Base-by-base conservation (phyloP, 1,140 invertebrate species). In the Patella vulgata region DNA sequence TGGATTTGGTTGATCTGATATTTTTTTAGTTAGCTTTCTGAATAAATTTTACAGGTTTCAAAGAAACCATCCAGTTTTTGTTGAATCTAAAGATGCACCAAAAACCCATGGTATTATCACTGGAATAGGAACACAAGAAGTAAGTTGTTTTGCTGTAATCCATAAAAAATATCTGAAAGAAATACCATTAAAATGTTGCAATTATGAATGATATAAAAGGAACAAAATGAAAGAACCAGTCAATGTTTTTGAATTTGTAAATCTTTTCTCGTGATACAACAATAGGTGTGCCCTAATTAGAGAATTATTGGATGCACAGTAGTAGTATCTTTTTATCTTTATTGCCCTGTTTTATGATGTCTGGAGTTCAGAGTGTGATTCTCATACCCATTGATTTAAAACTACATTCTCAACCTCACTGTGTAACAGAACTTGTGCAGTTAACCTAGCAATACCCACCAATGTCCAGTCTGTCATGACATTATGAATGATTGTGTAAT, bases 41-140 rank as follows among this genome's bases (percentile, higher is more conserved):
- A n/a, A n/a, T n/a, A n/a, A n/a, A n/a, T n/a, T 53, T 78, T 80
- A 33, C 59, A 90, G 90, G 89, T 97, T 92, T 85, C 94, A 96
- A 81, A 88, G 95, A 61, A 95, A 95, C 2, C 94, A 97, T 84
- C 90, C 92, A 63, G 90, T 97, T 28, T 95, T 92, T 84, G 91
- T 97, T 6, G 95, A 95, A 84, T 93, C 93, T 30, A 91, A 92
- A 70, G 93, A 96, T 74, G 85, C 90, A 64, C 86, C 89, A 0
- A 90, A 92, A 74, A 93, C 94, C 77, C 89, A 91, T 59, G 94
- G 91, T 3, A 90, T 93, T 69, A 95, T 98, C 76, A 92, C 92
- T 40, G 91, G 92, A 27, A 94, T 97, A 71, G 92, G 92, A 59
- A 91, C 90, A 48, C 93, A 96, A 85, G 91, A 91, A 83, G 93